Evolutionary conservation across 1,140 invertebrate genomes (phyloP).

Genomic region (Oreohelix idahoensis): DNA sequence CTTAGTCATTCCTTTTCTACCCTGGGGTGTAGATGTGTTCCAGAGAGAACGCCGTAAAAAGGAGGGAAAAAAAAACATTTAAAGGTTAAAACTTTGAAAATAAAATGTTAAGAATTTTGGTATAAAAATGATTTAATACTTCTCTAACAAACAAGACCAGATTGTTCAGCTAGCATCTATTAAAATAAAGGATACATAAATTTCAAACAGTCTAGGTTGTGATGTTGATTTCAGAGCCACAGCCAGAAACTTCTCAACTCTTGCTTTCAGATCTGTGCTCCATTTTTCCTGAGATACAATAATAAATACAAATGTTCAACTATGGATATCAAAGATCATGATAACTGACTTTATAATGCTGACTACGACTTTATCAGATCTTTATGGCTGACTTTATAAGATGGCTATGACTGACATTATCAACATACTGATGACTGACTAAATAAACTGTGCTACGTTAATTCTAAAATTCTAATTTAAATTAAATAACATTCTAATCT

Average conservation of each 20-base stretch:
- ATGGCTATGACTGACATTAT: not conserved
- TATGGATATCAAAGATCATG: not conserved
- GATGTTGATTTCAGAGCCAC: slow-evolving; percentile 60
- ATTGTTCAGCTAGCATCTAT: not conserved
- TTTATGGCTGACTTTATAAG: not conserved
- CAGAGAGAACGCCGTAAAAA: not conserved
- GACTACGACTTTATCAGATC: too few relatives aligned
- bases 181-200: slow-evolving; percentile 69
- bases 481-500: too few relatives aligned
- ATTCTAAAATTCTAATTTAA: too few relatives aligned
- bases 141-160: not conserved
- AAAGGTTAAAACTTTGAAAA: not conserved
- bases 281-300: slow-evolving; percentile 68
- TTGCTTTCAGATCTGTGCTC: slow-evolving; percentile 68
- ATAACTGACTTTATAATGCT: not conserved
- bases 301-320: not conserved
- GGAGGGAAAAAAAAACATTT: not conserved
- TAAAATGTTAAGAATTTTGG: not conserved
- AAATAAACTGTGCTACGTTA: not conserved
- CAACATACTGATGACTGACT: not conserved
- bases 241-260: slow-evolving; percentile 71
- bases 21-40: too few relatives aligned
- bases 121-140: not conserved
- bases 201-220: slow-evolving; percentile 69
- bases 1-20: too few relatives aligned